Conservation (phyloP, 1,140 invertebrate species). For the Nylanderia fulva region DNA sequence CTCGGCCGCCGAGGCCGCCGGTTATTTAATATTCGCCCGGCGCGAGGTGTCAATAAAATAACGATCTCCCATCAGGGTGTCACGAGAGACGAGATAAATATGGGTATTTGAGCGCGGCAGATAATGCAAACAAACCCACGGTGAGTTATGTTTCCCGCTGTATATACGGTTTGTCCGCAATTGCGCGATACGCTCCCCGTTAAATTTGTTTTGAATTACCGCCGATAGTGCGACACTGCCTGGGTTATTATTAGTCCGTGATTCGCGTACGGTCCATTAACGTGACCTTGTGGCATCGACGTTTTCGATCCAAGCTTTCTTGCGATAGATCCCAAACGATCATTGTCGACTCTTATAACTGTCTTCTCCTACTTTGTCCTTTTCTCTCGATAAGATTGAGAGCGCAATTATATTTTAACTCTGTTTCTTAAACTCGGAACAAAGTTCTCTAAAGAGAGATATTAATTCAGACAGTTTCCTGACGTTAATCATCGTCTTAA, state of each 20-base stretch:
- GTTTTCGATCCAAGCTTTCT: conserved; percentile 47
- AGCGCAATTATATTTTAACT: background rate
- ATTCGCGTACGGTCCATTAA: conserved; percentile 80
- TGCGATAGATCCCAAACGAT: background rate
- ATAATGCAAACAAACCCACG: conserved; percentile 83
- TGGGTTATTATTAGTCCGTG: conserved; percentile 81
- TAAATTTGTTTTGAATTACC: conserved; percentile 84
- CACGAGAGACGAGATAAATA: conserved; percentile 82
- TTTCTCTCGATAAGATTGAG: background rate
- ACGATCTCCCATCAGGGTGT: conserved; percentile 77
- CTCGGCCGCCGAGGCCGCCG: conserved; percentile 25
- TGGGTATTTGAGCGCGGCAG: conserved; percentile 81
- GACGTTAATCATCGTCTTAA: background rate
- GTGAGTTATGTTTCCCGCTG: conserved; percentile 81
- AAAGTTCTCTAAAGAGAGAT: background rate
- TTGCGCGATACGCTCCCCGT: conserved; percentile 79
- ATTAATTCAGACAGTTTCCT: background rate
- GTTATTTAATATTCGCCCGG: conserved; percentile 72
- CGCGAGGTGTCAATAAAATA: conserved; percentile 80
- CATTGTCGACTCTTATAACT: background rate
- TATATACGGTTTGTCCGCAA: conserved; percentile 76
- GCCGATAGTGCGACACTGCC: conserved; percentile 77
- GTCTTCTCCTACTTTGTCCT: background rate
- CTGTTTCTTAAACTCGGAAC: background rate
- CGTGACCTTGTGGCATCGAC: conserved; percentile 68